Evolutionary conservation across 2,113 vertebrate species (phyloP).

Genomic region (Rhombomys opimus): DNA sequence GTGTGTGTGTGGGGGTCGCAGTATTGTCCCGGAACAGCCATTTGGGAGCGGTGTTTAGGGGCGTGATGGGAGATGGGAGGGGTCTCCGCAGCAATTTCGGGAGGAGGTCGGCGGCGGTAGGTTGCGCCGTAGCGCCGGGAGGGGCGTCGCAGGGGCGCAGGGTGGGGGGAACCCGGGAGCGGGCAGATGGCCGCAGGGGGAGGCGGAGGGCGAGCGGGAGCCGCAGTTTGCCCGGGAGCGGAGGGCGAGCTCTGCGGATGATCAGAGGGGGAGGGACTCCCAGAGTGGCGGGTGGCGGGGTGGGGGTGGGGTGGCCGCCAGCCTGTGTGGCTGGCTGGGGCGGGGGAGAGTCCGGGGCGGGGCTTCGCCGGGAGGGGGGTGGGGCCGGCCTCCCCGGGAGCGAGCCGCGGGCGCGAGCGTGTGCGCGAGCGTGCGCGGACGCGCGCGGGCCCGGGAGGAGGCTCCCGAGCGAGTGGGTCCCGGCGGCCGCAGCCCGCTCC

Average conservation of each 20-base stretch:
- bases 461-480: slow-evolving; percentile 33
- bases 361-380: slow-evolving; percentile 61
- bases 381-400: neutral
- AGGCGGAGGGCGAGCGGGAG: neutral
- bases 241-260: slow-evolving; percentile 36
- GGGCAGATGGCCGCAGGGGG: slow-evolving; percentile 4
- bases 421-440: slow-evolving; percentile 58
- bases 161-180: neutral
- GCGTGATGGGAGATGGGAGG: slow-evolving; percentile 39
- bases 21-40: slow-evolving; percentile 63
- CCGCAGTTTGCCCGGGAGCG: slow-evolving; percentile 51
- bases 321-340: neutral
- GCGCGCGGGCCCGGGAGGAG: slow-evolving; percentile 54
- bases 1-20: too few relatives aligned
- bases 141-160: neutral
- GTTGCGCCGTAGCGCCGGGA: neutral
- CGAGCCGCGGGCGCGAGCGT: slow-evolving; percentile 11
- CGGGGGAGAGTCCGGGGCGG: slow-evolving; percentile 22
- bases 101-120: slow-evolving; percentile 16
- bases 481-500: slow-evolving; percentile 54
- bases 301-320: slow-evolving; percentile 36
- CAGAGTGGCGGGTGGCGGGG: slow-evolving; percentile 42
- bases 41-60: slow-evolving; percentile 54
- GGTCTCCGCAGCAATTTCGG: slow-evolving; percentile 65
- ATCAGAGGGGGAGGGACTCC: slow-evolving; percentile 9